Base-by-base conservation (phyloP, 2,888 invertebrate species). In the Oxyteleia sp. region DNA sequence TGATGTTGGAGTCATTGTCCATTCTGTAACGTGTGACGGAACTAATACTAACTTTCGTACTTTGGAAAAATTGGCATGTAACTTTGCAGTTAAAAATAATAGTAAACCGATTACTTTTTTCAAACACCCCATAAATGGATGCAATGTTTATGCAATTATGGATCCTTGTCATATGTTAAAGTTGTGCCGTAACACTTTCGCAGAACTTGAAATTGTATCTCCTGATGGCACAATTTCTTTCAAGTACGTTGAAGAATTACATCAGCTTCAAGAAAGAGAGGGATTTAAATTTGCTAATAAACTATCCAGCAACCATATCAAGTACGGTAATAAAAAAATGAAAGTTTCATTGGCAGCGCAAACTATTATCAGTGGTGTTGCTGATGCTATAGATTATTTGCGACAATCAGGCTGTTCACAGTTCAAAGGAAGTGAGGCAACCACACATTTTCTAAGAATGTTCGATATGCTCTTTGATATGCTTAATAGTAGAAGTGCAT, bases 271-370 rank as follows among this genome's bases (percentile, higher is more conserved):
- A 53, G 35, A 63, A 41, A 4, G 0, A 15, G 79, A 76, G 53
- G 78, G 76, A 1, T 59, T 85, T 11, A 59, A 74, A 45, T 72
- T 74, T 45, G 76, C 79, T 2, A 85, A 85, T 26, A 72, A 68
- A 55, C 23, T 84, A 16, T 29, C 59, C 7, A 51, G 7, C n/a
- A 26, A 13, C 20, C 84, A 85, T 35, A 51, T 85, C n/a, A 18
- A 61, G 20, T 84, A 59, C 38, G 15, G 41, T 15, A 80, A 78
- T 35, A 81, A 75, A 38, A 85, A 79, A 69, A 82, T 86, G 81
- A 75, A 86, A 64, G 86, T 87, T 0, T 64, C 45, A 11, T 57
- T 87, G 13, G 88, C 87, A 35, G 86, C 85, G 0, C 88, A 88
- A 43, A 83, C 85, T 5, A 43, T 88, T 0, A 88, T 87, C 59